phyloP scores from a whole-genome alignment of 2,797 vertebrate genomes.

The Menidia menidia region DNA sequence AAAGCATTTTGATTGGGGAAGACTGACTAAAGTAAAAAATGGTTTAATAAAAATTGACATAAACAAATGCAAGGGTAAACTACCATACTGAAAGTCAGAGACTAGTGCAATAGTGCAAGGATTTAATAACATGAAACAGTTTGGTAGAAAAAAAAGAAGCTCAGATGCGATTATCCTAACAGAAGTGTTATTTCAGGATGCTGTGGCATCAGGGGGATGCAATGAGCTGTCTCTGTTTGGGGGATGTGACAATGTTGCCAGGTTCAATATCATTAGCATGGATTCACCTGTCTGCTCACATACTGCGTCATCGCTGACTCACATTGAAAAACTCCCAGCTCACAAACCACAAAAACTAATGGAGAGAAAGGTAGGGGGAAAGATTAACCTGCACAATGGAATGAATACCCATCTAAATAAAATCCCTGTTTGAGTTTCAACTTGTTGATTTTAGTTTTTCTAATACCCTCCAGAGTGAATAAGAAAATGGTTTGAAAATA shows the following conservation, averaged over 20 bases:
- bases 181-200: constrained; percentile 53
- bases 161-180: constrained; percentile 14
- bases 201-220: constrained; percentile 45
- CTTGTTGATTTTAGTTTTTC: background rate
- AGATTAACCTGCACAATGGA: background rate
- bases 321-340: constrained; percentile 47
- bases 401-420: constrained; percentile 14
- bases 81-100: background rate
- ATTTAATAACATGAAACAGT: constrained; percentile 16
- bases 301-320: constrained; percentile 47
- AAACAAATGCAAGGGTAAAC: background rate
- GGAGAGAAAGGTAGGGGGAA: background rate
- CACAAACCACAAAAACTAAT: constrained; percentile 27
- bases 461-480: background rate
- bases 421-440: background rate
- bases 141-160: constrained; percentile 3
- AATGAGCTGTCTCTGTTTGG: constrained; percentile 43
- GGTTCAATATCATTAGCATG: constrained; percentile 70
- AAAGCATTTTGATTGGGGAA: background rate
- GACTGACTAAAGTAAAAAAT: background rate
- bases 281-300: constrained; percentile 63
- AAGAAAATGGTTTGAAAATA: constrained; percentile 1
- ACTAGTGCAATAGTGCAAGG: background rate
- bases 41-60: background rate
- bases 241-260: constrained; percentile 68